Base-by-base conservation (phyloP, 2,113 vertebrate species). In the Microcebus lehilahytsara region DNA sequence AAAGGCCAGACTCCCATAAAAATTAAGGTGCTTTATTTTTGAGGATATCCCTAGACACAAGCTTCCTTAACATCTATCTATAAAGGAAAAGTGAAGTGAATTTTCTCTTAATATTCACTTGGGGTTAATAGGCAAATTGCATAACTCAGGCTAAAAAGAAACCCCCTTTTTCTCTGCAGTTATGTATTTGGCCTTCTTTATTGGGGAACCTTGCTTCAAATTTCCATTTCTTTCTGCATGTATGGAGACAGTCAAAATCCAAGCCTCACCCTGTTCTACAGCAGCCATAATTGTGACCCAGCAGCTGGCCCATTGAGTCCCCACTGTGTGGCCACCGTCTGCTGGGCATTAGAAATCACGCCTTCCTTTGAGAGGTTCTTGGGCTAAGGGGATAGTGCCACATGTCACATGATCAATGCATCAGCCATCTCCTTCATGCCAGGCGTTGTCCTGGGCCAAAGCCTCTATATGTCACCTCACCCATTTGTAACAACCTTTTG, bases 1-100 rank as follows among this genome's bases (percentile, higher is more conserved):
- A 85, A 84, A 66, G 20, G 2, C 10, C 25, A 74, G 20, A 10
- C 0, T 53, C 9, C 84, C 32, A 32, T 81, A 67, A 92, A 88
- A 71, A 62, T 69, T 62, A 89, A 27, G n/a, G 30, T 93, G 40
- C 20, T 89, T 84, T 94, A 40, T 81, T 94, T 91, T 96, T 77
- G 93, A 89, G 40, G 5, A 1, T 83, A 71, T 46, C 16, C 34
- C 51, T 88, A 79, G 77, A 92, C 62, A 42, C 6, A 94, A 67
- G 53, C 11, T 72, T n/a, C 22, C 46, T 79, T 66, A 51, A 4
- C 23, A 37, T 66, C 37, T 74, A 10, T 67, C 34, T 74, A 19
- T 72, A 58, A 95, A 75, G 20, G 40, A 34, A 88, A 89, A 96
- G 62, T 23, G 3, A 84, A 81, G 37, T 84, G 22, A 69, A n/a